phyloP scores from a whole-genome alignment of 2,113 vertebrate genomes.

The Spea multiplicata region DNA sequence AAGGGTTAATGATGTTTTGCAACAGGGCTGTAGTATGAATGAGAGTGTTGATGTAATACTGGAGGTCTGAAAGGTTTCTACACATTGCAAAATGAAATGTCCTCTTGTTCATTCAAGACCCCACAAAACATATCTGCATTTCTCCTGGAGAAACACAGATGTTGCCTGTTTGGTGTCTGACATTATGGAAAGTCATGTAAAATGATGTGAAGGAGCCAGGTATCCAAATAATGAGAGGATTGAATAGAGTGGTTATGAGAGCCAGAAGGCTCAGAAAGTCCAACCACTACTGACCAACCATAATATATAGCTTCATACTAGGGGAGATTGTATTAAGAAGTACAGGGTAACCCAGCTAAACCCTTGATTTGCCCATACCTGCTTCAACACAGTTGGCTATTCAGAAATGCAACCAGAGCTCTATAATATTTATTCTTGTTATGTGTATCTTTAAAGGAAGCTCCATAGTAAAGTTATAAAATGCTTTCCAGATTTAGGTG shows the following conservation, averaged over 20 bases:
- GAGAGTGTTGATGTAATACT: not conserved
- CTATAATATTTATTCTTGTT: too few species aligned
- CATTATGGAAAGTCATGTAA: constrained; percentile 5
- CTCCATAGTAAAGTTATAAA: too few species aligned
- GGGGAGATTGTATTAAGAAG: too few species aligned
- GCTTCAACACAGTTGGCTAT: too few species aligned
- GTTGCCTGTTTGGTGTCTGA: not conserved
- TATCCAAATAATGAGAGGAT: not conserved
- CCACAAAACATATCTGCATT: not conserved
- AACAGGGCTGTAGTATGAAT: constrained; percentile 7
- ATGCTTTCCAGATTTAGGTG: too few species aligned
- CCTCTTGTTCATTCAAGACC: constrained; percentile 33
- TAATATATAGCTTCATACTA: too few species aligned
- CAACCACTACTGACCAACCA: too few species aligned
- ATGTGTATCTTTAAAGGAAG: too few species aligned
- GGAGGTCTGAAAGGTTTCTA: not conserved
- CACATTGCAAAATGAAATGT: constrained; percentile 8
- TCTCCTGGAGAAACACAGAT: not conserved
- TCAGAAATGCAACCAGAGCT: too few species aligned
- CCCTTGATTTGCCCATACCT: too few species aligned
- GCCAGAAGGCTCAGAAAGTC: too few species aligned
- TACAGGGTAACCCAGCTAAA: too few species aligned
- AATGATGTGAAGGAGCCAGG: not conserved
- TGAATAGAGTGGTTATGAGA: not conserved
- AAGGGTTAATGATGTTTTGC: constrained; percentile 13